These are phyloP conservation scores for Achatina immaculata DNA, from an alignment of 1,140 invertebrate genomes.

Conservation along the genomic window DNA sequence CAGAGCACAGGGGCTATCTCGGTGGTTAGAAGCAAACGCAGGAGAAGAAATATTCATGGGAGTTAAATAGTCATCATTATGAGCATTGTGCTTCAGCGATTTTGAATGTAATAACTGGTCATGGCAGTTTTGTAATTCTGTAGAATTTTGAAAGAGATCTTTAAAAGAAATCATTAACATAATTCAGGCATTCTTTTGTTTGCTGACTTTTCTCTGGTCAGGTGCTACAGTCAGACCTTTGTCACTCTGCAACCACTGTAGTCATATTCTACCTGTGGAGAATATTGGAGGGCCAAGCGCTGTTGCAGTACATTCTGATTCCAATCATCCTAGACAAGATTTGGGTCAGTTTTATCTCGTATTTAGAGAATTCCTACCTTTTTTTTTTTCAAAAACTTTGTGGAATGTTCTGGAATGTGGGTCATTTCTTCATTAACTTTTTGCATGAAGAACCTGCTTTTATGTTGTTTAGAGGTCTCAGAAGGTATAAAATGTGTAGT, in stretches of 20 bases:
- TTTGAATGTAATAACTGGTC: too few species aligned
- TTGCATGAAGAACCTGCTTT: neutral
- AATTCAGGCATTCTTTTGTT: too few species aligned
- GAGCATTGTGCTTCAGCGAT: too few species aligned
- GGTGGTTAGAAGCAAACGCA: too few species aligned
- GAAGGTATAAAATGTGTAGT: too few species aligned
- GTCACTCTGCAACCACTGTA: conserved; percentile 80
- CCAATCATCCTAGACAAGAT: conserved; percentile 84
- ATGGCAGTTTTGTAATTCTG: too few species aligned
- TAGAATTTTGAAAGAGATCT: too few species aligned
- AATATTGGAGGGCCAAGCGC: conserved; percentile 83
- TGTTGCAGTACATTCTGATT: conserved; percentile 81
- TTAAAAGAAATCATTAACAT: too few species aligned
- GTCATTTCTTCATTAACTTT: neutral
- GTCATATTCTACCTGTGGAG: conserved; percentile 82
- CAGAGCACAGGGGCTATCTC: too few species aligned
- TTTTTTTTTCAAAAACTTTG: neutral
- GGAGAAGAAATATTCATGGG: too few species aligned
- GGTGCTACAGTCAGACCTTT: conserved; percentile 72
- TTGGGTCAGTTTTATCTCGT: conserved; percentile 55
- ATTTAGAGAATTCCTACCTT: neutral
- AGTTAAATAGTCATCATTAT: too few species aligned
- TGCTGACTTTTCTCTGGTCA: conserved; percentile 37
- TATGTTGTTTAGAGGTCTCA: neutral
- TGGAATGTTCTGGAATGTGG: neutral